Percentiles rank a stretch among this genome's conserved stretches.
These are phyloP conservation scores for Pachypanchax playfairii DNA, from an alignment of 2,113 vertebrate species.

Conservation along the genomic window DNA sequence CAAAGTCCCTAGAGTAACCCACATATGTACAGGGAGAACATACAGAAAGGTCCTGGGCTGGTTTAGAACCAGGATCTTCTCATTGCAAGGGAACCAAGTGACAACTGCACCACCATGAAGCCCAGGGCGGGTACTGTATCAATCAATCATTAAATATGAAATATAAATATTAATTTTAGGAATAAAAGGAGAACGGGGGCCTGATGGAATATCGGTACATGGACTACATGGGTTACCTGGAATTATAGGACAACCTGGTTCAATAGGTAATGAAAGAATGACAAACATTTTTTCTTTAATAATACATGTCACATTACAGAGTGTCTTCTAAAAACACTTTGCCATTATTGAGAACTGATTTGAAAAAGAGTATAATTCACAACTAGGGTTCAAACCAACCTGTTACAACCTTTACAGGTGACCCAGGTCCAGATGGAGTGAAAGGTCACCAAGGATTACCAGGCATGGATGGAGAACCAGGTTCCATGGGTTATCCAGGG, in stretches of 20 bases:
- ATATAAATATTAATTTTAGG: slow-evolving; percentile 63
- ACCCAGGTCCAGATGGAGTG: slow-evolving; percentile 48
- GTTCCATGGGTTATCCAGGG: slow-evolving; percentile 44
- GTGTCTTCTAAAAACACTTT: background rate
- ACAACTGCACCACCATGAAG: too few species aligned
- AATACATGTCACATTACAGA: background rate
- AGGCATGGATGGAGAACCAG: slow-evolving; percentile 60
- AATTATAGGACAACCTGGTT: slow-evolving; percentile 57
- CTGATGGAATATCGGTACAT: slow-evolving; percentile 44
- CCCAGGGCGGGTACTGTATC: too few species aligned
- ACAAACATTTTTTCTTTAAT: background rate
- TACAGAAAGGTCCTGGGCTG: too few species aligned
- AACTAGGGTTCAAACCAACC: background rate
- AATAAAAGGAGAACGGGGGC: slow-evolving; percentile 65
- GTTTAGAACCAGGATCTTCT: too few species aligned
- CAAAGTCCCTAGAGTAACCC: too few species aligned
- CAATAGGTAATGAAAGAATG: slow-evolving; percentile 53
- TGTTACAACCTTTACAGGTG: slow-evolving; percentile 45
- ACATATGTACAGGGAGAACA: too few species aligned
- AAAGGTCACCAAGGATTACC: slow-evolving; percentile 49
- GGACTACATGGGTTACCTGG: slow-evolving; percentile 63
- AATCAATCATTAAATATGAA: too few species aligned
- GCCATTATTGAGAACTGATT: too few species aligned
- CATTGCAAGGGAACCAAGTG: too few species aligned
- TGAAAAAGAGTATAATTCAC: background rate